phyloP scores from a whole-genome alignment of 2,113 vertebrate genomes.

The Mohoua ochrocephala region DNA sequence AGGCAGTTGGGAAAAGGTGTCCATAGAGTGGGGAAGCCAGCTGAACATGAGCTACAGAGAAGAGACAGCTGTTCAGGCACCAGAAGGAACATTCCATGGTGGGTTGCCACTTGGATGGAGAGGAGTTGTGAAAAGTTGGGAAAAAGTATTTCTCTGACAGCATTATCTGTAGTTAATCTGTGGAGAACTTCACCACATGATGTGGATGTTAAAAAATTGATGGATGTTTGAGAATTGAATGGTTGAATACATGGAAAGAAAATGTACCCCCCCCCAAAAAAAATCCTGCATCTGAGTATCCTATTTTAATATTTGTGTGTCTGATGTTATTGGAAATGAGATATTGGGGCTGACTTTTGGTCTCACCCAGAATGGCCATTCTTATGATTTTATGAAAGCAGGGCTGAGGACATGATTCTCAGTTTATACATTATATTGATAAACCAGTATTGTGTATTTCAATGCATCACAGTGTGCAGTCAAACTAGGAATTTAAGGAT shows the following conservation, averaged over 20 bases:
- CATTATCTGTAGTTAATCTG: not conserved
- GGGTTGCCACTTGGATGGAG: not conserved
- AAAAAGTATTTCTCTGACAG: not conserved
- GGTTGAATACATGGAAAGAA: not conserved
- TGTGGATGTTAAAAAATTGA: not conserved
- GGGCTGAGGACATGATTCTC: not conserved
- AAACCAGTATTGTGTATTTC: not conserved
- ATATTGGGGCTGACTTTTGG: not conserved
- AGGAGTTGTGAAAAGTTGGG: not conserved
- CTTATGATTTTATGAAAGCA: not conserved
- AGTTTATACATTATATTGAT: not conserved
- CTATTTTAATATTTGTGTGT: not conserved
- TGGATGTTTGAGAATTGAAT: not conserved
- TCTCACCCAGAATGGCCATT: not conserved
- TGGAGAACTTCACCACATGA: not conserved
- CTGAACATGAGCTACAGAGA: not conserved
- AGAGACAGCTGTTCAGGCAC: not conserved
- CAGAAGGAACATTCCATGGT: not conserved
- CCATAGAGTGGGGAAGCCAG: not conserved
- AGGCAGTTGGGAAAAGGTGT: not conserved
- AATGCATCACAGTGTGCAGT: not conserved
- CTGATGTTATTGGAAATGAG: not conserved
- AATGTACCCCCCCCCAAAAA: not conserved
- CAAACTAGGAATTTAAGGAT: not conserved
- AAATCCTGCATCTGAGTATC: not conserved